phyloP scores from a whole-genome alignment of 2,113 vertebrate species.

The Centropristis striata region DNA sequence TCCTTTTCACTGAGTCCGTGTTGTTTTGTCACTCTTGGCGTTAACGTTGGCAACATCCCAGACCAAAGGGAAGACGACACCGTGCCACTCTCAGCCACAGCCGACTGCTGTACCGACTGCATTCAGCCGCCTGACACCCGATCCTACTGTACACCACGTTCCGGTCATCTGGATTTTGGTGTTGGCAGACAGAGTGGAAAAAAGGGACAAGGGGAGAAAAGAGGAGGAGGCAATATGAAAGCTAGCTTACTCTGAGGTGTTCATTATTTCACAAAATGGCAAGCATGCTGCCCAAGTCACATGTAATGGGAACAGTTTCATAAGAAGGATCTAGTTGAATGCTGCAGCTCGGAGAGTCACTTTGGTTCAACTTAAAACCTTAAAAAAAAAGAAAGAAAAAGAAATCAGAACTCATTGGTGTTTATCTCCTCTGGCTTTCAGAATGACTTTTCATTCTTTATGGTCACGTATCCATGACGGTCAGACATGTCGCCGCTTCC shows the following conservation, averaged over 20 bases:
- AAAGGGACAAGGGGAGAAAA: constrained; percentile 58
- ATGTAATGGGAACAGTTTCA: constrained; percentile 43
- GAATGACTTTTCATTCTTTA: constrained; percentile 15
- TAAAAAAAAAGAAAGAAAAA: not conserved
- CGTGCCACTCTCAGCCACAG: constrained; percentile 38
- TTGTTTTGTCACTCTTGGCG: constrained; percentile 63
- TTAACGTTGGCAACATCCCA: constrained; percentile 60
- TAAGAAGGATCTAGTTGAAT: constrained; percentile 18
- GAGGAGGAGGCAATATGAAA: constrained; percentile 60
- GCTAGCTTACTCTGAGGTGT: constrained; percentile 35
- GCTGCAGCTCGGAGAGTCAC: not conserved
- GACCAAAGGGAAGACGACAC: constrained; percentile 63
- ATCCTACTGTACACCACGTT: constrained; percentile 75
- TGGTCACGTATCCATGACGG: constrained; percentile 4
- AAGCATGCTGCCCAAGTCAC: constrained; percentile 33
- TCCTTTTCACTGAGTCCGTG: constrained; percentile 47
- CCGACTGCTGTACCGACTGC: constrained; percentile 36
- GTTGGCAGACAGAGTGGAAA: constrained; percentile 81
- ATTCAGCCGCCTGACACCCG: constrained; percentile 67
- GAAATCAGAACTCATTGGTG: not conserved
- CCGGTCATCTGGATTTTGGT: constrained; percentile 71
- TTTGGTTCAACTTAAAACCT: constrained; percentile 2
- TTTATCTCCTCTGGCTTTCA: constrained; percentile 21
- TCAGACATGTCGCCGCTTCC: constrained; percentile 17
- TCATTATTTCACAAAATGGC: constrained; percentile 65